Evolutionary conservation across 2,888 invertebrate species (phyloP).

Genomic region (Pandemis cinnamomeana): DNA sequence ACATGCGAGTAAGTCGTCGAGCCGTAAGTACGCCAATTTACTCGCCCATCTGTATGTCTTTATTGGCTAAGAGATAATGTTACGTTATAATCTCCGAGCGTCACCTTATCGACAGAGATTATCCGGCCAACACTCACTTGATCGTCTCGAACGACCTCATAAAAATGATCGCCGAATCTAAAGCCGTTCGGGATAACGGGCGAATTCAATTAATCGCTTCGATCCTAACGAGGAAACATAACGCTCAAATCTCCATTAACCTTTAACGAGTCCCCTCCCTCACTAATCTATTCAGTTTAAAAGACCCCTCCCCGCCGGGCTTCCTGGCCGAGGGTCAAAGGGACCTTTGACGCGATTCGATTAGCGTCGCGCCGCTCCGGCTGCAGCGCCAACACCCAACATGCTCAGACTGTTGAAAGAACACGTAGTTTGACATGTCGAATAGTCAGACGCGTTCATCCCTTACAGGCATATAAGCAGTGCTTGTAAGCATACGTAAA

Average conservation of each 20-base stretch:
- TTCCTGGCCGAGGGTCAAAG: slow-evolving; percentile 17
- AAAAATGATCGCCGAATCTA: slow-evolving; percentile 15
- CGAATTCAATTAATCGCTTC: slow-evolving; percentile 32
- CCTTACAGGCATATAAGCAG: too few species aligned
- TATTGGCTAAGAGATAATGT: background rate
- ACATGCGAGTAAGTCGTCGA: too few species aligned
- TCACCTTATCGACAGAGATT: slow-evolving; percentile 1
- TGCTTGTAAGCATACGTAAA: too few species aligned
- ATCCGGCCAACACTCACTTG: background rate
- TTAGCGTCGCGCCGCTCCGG: slow-evolving; percentile 3
- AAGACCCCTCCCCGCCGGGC: slow-evolving; percentile 10
- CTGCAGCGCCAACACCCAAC: background rate
- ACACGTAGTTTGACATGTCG: background rate
- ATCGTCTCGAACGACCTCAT: slow-evolving; percentile 13
- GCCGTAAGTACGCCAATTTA: too few species aligned
- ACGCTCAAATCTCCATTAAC: slow-evolving; percentile 38
- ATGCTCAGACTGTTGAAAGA: too few species aligned
- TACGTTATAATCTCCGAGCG: background rate
- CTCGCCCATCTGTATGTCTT: too few species aligned
- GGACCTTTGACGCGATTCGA: slow-evolving; percentile 26
- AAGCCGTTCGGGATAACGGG: background rate
- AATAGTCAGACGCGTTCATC: too few species aligned
- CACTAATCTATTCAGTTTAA: slow-evolving; percentile 21
- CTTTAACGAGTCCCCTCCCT: slow-evolving; percentile 22
- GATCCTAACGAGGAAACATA: slow-evolving; percentile 27